Conservation (phyloP, 2,797 vertebrate species). For the Smutsia gigantea region DNA sequence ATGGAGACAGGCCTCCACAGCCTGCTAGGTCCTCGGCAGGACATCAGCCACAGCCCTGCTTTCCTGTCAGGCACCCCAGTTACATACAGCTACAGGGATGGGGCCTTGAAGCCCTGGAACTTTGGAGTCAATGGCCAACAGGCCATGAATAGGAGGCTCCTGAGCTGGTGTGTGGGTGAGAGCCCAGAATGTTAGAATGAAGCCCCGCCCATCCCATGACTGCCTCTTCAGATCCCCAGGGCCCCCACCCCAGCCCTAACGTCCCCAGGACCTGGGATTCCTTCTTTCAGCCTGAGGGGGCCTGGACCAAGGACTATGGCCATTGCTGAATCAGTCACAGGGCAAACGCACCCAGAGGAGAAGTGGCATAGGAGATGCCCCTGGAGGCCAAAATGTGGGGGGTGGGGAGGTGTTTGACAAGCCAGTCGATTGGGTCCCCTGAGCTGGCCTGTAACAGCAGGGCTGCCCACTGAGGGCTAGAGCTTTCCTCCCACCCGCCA, state of each 20-base stretch:
- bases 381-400: not conserved
- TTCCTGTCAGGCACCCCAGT: not conserved
- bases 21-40: not conserved
- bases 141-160: not conserved
- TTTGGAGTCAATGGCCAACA: not conserved
- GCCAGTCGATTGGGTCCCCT: not conserved
- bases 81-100: not conserved
- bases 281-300: not conserved
- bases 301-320: not conserved
- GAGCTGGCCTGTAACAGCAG: not conserved
- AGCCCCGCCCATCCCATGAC: not conserved
- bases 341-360: not conserved
- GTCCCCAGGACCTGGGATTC: not conserved
- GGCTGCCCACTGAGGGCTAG: fast-evolving
- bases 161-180: fast-evolving
- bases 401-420: too few species aligned
- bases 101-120: not conserved
- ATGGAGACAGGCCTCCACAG: not conserved
- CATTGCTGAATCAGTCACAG: fast-evolving
- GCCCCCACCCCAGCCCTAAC: not conserved
- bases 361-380: fast-evolving
- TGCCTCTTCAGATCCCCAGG: not conserved
- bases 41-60: not conserved
- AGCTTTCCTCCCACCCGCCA: not conserved
- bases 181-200: not conserved